A percentile compares a stretch with the other conserved stretches of the same genome.
Conservation (phyloP, 2,113 vertebrate genomes). For the Phalacrocorax brasilianus region DNA sequence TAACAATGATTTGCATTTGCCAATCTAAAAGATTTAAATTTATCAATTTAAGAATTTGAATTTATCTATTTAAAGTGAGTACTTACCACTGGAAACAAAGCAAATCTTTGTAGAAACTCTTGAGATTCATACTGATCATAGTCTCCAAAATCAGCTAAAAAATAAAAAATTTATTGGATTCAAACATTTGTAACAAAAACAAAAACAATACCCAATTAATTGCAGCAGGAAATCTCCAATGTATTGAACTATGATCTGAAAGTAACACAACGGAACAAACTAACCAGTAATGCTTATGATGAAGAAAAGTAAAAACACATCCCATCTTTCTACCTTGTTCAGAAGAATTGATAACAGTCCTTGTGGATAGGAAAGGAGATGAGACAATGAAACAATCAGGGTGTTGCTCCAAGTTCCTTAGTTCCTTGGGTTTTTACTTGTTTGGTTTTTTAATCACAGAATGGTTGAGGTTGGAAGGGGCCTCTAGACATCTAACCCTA, state of each 20-base stretch:
- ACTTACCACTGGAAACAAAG: slow-evolving; percentile 95
- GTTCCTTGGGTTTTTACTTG: not conserved
- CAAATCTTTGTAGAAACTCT: slow-evolving; percentile 96
- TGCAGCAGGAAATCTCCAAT: not conserved
- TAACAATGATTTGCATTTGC: not conserved
- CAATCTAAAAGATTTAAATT: not conserved
- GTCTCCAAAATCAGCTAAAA: slow-evolving; percentile 95
- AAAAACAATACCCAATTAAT: not conserved
- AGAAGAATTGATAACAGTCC: not conserved
- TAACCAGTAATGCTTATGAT: not conserved
- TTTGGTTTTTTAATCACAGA: not conserved
- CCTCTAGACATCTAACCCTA: not conserved
- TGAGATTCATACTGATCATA: slow-evolving; percentile 96
- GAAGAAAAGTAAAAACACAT: not conserved
- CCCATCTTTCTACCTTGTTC: not conserved
- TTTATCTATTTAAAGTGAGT: not conserved
- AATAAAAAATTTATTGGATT: slow-evolving; percentile 23
- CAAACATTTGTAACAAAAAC: not conserved
- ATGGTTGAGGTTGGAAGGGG: not conserved
- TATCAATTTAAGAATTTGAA: not conserved
- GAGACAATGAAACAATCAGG: not conserved
- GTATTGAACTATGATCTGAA: not conserved
- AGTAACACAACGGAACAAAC: not conserved
- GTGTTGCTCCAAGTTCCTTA: not conserved
- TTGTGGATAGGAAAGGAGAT: not conserved